Percentiles rank a stretch among this genome's conserved stretches.
Conservation (phyloP, 2,113 vertebrate genomes). For the Typhlomys cinereus region DNA sequence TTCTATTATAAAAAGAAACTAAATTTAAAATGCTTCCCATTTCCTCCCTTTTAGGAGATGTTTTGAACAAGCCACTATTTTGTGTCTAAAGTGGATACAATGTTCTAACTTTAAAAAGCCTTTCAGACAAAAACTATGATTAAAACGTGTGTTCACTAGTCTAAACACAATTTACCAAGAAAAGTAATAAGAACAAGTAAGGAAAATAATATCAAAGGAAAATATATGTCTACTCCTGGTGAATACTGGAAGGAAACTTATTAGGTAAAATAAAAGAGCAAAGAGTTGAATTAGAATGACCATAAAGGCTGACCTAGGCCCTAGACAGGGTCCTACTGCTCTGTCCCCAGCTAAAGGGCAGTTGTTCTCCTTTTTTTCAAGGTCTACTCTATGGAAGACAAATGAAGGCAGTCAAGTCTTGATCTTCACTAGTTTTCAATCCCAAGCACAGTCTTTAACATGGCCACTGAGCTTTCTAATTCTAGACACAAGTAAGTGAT, state of each 20-base stretch:
- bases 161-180: background rate
- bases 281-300: background rate
- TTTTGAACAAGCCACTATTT: background rate
- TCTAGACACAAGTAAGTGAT: background rate
- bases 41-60: background rate
- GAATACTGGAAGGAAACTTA: background rate
- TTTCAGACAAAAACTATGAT: background rate
- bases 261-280: background rate
- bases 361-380: slow-evolving; percentile 22
- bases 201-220: slow-evolving; percentile 11
- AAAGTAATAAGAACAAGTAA: background rate
- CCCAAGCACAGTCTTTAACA: background rate
- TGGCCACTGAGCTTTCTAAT: background rate
- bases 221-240: background rate
- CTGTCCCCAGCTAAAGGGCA: background rate
- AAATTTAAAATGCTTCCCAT: slow-evolving; percentile 21
- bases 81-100: background rate
- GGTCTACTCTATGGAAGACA: background rate
- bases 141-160: background rate
- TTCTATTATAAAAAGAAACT: background rate
- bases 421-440: background rate
- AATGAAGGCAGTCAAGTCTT: background rate
- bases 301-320: background rate
- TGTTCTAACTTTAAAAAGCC: background rate
- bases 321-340: background rate